Percentiles rank a stretch among this genome's conserved stretches.
Evolutionary conservation across 2,797 vertebrate genomes (phyloP).

Genomic region (Mallotus villosus): DNA sequence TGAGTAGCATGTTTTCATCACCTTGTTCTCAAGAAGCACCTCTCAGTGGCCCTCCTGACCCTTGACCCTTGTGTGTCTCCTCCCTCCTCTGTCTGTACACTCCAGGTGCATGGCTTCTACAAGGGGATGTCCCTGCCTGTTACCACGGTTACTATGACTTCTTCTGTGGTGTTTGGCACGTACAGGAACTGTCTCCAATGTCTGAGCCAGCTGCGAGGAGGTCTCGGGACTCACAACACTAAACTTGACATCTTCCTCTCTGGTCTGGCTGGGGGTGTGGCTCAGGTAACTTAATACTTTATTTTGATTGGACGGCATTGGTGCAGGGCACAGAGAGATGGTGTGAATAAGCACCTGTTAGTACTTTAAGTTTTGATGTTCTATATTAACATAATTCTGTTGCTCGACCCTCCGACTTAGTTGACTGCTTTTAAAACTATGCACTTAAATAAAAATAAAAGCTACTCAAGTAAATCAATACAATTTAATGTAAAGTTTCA

Average conservation of each 20-base stretch:
- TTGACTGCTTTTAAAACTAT: no score
- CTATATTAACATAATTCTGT: background rate
- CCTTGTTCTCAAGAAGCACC: background rate
- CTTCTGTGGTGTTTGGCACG: constrained; percentile 85
- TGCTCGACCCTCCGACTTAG: no score
- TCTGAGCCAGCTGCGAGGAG: constrained; percentile 76
- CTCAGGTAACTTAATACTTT: constrained; percentile 70
- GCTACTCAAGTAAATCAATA: no score
- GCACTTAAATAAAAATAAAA: no score
- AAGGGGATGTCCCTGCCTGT: constrained; percentile 84
- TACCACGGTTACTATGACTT: constrained; percentile 78
- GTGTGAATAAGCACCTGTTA: background rate
- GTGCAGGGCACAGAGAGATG: background rate
- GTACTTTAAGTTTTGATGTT: background rate
- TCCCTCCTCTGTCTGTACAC: constrained; percentile 17
- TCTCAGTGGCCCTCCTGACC: background rate
- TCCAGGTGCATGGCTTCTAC: constrained; percentile 85
- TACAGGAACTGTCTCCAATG: constrained; percentile 82
- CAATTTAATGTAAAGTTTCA: no score
- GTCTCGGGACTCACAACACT: constrained; percentile 62
- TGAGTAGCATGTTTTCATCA: constrained; percentile 43
- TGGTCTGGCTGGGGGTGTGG: constrained; percentile 75
- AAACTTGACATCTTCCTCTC: constrained; percentile 82
- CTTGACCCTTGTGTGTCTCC: background rate
- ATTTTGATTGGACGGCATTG: background rate